Conservation (phyloP, 2,888 invertebrate genomes). For the Spilarctia lutea region DNA sequence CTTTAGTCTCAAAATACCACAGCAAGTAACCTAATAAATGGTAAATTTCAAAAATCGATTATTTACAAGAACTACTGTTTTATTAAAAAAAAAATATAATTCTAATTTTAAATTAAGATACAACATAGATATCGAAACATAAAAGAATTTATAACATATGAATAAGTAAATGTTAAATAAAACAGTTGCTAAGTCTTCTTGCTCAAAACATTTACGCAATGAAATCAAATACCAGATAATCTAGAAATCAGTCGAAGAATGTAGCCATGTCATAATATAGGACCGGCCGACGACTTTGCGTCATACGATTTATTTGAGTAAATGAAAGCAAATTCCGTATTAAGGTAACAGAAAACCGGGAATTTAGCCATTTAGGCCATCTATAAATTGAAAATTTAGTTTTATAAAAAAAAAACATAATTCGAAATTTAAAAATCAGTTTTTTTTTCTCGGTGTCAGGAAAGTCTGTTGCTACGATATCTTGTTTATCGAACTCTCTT, state of each 20-base stretch:
- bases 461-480: neutral
- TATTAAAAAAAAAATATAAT: neutral
- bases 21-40: neutral
- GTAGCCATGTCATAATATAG: slow-evolving; percentile 29
- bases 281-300: slow-evolving; percentile 23
- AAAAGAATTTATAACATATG: neutral
- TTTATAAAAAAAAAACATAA: too few relatives aligned
- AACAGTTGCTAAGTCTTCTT: slow-evolving; percentile 8
- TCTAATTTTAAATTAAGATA: neutral
- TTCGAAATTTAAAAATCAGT: neutral
- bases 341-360: neutral
- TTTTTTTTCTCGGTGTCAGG: too few relatives aligned
- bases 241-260: slow-evolving; percentile 46
- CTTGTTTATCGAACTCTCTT: neutral
- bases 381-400: neutral
- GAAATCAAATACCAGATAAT: slow-evolving; percentile 39
- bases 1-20: neutral
- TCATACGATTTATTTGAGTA: slow-evolving; percentile 29
- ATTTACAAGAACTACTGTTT: neutral
- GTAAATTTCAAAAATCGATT: neutral
- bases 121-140: neutral
- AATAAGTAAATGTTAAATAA: neutral
- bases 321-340: slow-evolving; percentile 7
- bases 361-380: neutral
- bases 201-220: slow-evolving; percentile 19